Evolutionary conservation across 2,888 invertebrate species (phyloP), one percentile per base, ranked within the genome.

Genomic region (Agelastica alni): DNA sequence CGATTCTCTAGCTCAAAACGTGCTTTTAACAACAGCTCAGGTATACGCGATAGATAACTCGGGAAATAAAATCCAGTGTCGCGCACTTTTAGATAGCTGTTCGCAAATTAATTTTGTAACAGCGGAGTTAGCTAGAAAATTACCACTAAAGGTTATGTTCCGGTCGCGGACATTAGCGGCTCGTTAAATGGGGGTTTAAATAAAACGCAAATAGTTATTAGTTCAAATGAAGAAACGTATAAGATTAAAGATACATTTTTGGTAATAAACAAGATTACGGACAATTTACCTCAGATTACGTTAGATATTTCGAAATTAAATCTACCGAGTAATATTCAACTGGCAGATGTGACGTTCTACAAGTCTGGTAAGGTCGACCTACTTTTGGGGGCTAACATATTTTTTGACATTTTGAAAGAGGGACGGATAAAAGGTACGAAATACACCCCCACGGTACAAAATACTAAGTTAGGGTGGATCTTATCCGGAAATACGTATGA

Each of bases 401-500:
- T 26, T 42, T 42, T 28, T 16, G 4, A 10, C 16, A n/a, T 42
- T 6, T n/a, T 42, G 26, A 28, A 28, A 42, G 3, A 13, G 3
- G 42, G 14, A 4, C 9, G 13, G 4, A 2, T 22, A 2, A 12
- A 28, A 7, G 9, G 26, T n/a, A 28, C 16, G 2, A 5, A 14
- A 14, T 26, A 28, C 1, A 9, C 28, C 2, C 42, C 42, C 9
- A 28, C 16, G 3, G 14, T 42, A 16, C 13, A 26, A 10, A 4
- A 6, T 14, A 42, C 42, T 2, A n/a, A 26, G 14, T 30, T 42
- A 2, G 42, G 42, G 2, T 42, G 42, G 42, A 30, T 42, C 5
- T 14, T 41, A 10, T 41, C 41, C 6, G 41, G 26, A n/a, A 1
- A 16, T 37, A 10, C 17, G 12, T 6, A 18, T 16, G 37, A 18